phyloP scores from a whole-genome alignment of 2,888 invertebrate genomes.

The Plebejus anna region DNA sequence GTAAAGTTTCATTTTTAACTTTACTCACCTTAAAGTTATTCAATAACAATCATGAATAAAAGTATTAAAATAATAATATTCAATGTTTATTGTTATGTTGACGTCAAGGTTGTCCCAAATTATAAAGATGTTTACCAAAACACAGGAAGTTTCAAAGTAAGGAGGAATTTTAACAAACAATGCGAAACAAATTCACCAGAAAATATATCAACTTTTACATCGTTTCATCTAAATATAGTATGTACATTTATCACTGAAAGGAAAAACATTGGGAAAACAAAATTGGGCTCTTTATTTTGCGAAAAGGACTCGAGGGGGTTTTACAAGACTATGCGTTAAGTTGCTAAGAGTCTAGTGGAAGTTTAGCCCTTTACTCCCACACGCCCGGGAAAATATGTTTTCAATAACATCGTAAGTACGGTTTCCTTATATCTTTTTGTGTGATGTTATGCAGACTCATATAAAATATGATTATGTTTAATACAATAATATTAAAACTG shows the following conservation, averaged over 20 bases:
- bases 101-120: background rate
- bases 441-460: background rate
- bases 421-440: background rate
- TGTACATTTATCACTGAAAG: conserved; percentile 3
- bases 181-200: background rate
- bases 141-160: too few species aligned
- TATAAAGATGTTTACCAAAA: background rate
- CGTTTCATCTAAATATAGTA: background rate
- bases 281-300: conserved; percentile 13
- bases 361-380: conserved; percentile 2
- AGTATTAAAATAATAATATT: too few species aligned
- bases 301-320: conserved; percentile 15
- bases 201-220: background rate
- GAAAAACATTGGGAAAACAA: conserved; percentile 8
- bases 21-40: background rate
- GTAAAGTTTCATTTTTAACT: background rate
- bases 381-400: background rate
- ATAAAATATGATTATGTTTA: too few species aligned
- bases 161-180: background rate
- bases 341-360: conserved; percentile 16
- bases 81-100: too few species aligned
- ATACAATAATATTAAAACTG: too few species aligned
- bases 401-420: background rate
- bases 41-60: too few species aligned
- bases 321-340: conserved; percentile 15